Evolutionary conservation across 2,888 invertebrate genomes (phyloP).

Genomic region (Mantis religiosa): DNA sequence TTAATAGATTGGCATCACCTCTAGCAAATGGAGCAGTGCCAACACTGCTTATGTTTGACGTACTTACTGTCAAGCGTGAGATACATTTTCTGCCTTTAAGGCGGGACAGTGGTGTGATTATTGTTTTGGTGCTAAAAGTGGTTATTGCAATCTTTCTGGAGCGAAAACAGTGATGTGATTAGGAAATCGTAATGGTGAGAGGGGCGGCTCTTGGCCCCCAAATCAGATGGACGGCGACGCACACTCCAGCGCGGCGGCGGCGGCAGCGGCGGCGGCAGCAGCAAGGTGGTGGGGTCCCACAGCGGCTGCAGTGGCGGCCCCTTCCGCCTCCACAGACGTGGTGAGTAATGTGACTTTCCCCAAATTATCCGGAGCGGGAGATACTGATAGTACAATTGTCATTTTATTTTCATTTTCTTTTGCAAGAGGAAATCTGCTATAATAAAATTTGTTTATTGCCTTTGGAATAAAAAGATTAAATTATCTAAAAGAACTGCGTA

Average conservation of each 20-base stretch:
- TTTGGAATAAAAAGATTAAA: no score
- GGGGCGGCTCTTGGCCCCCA: background rate
- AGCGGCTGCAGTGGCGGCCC: background rate
- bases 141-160: background rate
- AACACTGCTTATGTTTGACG: background rate
- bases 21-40: background rate
- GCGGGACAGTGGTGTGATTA: background rate
- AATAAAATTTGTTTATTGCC: no score
- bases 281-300: constrained; percentile 19
- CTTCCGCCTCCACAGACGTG: constrained; percentile 20
- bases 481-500: no score
- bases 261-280: background rate
- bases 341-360: background rate
- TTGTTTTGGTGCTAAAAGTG: background rate
- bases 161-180: background rate
- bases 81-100: background rate
- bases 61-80: background rate
- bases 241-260: constrained; percentile 3
- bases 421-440: no score
- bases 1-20: background rate
- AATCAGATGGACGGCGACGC: constrained; percentile 19
- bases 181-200: background rate
- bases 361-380: background rate
- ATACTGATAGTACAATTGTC: no score
- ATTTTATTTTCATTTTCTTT: no score